Evolutionary conservation across 2,888 invertebrate species (phyloP).

Genomic region (Mimachlamys varia): DNA sequence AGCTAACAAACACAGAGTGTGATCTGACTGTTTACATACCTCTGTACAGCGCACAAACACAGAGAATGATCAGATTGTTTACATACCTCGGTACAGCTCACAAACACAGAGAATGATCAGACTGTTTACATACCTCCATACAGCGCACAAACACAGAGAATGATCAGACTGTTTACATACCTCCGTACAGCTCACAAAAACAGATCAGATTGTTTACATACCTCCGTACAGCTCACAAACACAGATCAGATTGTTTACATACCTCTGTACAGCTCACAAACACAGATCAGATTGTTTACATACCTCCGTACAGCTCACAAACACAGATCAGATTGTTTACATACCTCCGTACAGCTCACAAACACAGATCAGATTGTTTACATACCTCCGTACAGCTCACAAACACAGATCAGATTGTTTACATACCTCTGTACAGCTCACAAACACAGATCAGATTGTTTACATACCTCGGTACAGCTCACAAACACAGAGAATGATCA

Average conservation of each 20-base stretch:
- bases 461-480: slow-evolving; percentile 80
- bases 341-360: slow-evolving; percentile 80
- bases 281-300: too few relatives aligned
- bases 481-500: slow-evolving; percentile 76
- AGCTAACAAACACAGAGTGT: slow-evolving; percentile 78
- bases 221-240: slow-evolving; percentile 80
- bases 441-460: too few relatives aligned
- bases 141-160: slow-evolving; percentile 77
- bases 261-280: slow-evolving; percentile 80
- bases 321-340: too few relatives aligned
- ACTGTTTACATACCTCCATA: slow-evolving; percentile 80
- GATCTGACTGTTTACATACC: slow-evolving; percentile 79
- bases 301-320: slow-evolving; percentile 80
- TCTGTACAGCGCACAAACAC: slow-evolving; percentile 79
- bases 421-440: slow-evolving; percentile 79
- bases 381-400: slow-evolving; percentile 80
- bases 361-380: too few relatives aligned
- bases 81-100: slow-evolving; percentile 79
- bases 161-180: slow-evolving; percentile 76
- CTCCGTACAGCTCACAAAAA: slow-evolving; percentile 79
- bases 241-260: too few relatives aligned
- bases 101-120: slow-evolving; percentile 76
- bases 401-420: too few relatives aligned
- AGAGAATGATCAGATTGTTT: slow-evolving; percentile 75
- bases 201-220: too few relatives aligned